Evolutionary conservation across 1,140 invertebrate species (phyloP), one percentile per base, ranked within the genome.

Genomic region (Mercenaria mercenaria): DNA sequence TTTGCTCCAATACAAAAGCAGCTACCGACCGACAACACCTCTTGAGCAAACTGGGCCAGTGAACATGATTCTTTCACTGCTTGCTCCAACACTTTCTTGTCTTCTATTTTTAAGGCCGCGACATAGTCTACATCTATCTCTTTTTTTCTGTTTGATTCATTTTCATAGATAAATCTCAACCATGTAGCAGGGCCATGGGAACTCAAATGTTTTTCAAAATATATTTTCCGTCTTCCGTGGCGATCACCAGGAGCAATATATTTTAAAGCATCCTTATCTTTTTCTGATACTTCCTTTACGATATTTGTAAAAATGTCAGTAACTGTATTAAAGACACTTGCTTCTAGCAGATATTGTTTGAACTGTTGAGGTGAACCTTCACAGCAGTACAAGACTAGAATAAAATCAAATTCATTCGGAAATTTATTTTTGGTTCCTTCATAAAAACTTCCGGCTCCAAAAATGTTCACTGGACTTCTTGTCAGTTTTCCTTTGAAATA

Each of bases 341-440:
- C 59, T 29, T 29, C 59, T 64, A 64, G 26, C 4, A 64, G n/a
- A n/a, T 64, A 64, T n/a, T n/a, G 20, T 64, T 10, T 26, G 59
- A n/a, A 64, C 26, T 64, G 59, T n/a, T 64, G 20, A 4, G n/a
- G 26, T 29, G 34, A 39, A 18, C 67, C 23, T n/a, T 72, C 37
- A 72, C 15, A 72, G 20, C 29, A 8, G 1, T n/a, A 13, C 39
- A 72, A 34, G 11, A 39, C 4, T 1, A 41, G n/a, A 41, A 72
- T 72, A 39, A 72, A 72, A 43, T 72, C 67, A 72, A 72, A 72
- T 41, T 72, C 67, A 26, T 72, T 41, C 18, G 67, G 67, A 72
- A 72, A 72, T 39, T 20, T 15, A 41, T 72, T 72, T 32, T 72
- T 39, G 39, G 67, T 72, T 20, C 23, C 23, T n/a, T 72, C 67